Conservation (phyloP, 2,797 vertebrate species). For the Bradypodion pumilum region DNA sequence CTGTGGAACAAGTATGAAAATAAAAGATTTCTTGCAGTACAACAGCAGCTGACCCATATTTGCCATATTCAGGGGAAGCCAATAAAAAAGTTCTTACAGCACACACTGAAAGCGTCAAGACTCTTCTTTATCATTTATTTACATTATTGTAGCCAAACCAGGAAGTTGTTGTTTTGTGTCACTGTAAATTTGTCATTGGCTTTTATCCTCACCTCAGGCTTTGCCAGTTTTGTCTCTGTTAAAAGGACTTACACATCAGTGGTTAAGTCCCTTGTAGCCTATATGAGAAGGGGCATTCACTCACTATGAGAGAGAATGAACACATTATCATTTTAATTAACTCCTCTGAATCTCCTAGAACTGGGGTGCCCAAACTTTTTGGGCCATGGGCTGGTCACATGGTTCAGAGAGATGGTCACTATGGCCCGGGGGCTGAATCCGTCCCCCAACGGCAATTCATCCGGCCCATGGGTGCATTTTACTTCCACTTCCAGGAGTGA, state of each 20-base stretch:
- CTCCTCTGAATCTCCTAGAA: slow-evolving; percentile 50
- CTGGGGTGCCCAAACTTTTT: too few relatives aligned
- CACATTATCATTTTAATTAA: slow-evolving; percentile 81
- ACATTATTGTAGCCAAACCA: neutral
- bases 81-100: accelerated
- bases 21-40: neutral
- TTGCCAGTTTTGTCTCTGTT: neutral
- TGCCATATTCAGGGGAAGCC: neutral
- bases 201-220: neutral
- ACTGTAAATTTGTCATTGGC: slow-evolving; percentile 20
- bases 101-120: neutral
- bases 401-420: too few relatives aligned
- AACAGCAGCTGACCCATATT: neutral
- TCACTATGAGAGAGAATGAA: slow-evolving; percentile 69
- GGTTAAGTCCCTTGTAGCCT: neutral
- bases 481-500: too few relatives aligned
- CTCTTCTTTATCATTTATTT: neutral
- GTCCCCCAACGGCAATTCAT: too few relatives aligned
- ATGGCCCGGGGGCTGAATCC: too few relatives aligned
- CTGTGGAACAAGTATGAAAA: neutral
- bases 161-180: neutral
- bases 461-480: too few relatives aligned
- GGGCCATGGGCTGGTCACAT: too few relatives aligned
- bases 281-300: slow-evolving; percentile 27
- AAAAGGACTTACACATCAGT: neutral